Evolutionary conservation across 2,888 invertebrate genomes (phyloP).

Genomic region (Drosophila demipolita): DNA sequence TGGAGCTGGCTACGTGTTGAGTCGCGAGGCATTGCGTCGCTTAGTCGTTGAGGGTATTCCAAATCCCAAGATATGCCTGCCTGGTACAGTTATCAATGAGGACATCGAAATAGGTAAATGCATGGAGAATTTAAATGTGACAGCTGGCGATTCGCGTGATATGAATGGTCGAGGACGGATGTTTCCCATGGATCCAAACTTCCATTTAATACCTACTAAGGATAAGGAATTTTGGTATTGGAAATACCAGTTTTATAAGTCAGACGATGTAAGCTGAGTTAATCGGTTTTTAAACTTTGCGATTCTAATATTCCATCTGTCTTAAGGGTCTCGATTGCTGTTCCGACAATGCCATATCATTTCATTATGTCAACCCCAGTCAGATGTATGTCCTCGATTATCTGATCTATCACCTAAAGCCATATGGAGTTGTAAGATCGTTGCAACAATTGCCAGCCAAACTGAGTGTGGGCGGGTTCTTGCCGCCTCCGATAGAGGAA

Average conservation of each 20-base stretch:
- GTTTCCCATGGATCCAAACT: background rate
- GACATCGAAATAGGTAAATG: background rate
- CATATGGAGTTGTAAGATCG: background rate
- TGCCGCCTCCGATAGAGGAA: background rate
- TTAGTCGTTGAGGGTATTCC: background rate
- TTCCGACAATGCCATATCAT: constrained; percentile 1
- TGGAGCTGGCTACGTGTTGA: background rate
- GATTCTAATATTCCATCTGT: background rate
- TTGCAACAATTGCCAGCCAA: background rate
- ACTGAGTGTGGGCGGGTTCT: background rate
- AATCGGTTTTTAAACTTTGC: background rate
- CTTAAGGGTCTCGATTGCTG: background rate
- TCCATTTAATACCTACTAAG: background rate
- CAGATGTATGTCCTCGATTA: background rate
- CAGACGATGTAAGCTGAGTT: background rate
- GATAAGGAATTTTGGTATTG: background rate
- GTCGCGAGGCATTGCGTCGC: background rate
- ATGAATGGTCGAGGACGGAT: background rate
- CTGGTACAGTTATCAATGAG: background rate
- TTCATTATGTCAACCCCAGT: background rate
- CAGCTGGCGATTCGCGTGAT: background rate
- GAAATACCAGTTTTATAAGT: background rate
- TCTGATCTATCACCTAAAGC: background rate
- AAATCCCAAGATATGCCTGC: background rate
- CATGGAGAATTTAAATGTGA: background rate